A percentile compares a stretch with the other conserved stretches of the same genome.
These are phyloP conservation scores for Altica lythri DNA, from an alignment of 2,888 invertebrate species.

Conservation along the genomic window DNA sequence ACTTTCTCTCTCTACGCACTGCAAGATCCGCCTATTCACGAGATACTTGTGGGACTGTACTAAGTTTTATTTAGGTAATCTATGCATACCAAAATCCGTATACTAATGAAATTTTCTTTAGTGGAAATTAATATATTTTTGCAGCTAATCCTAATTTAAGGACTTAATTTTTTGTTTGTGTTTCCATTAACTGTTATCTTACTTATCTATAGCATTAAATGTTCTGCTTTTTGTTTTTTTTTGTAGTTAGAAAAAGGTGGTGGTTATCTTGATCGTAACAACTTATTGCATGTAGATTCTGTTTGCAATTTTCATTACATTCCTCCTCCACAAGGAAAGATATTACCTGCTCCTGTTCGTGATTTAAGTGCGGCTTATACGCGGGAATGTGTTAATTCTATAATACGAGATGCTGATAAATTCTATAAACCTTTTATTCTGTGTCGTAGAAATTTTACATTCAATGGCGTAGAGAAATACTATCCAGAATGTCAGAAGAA, in stretches of 20 bases:
- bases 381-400: constrained; percentile 50
- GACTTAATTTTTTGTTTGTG: too few relatives aligned
- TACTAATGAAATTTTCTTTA: too few relatives aligned
- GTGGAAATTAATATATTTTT: constrained; percentile 1
- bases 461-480: constrained; percentile 54
- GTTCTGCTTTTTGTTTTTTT: constrained; percentile 35
- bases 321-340: constrained; percentile 38
- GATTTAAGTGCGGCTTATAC: constrained; percentile 36
- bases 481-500: constrained; percentile 43
- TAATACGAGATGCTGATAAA: constrained; percentile 53
- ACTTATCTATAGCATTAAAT: constrained; percentile 28
- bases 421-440: constrained; percentile 55
- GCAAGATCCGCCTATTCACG: too few relatives aligned
- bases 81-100: too few relatives aligned
- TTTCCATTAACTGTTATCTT: too few relatives aligned
- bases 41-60: too few relatives aligned
- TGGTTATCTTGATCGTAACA: constrained; percentile 34
- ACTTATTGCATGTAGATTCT: constrained; percentile 43
- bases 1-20: too few relatives aligned
- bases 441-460: constrained; percentile 52
- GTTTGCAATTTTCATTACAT: constrained; percentile 43
- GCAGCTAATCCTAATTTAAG: too few relatives aligned
- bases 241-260: constrained; percentile 53
- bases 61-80: too few relatives aligned
- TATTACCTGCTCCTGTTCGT: constrained; percentile 41